Evolutionary conservation across 2,113 vertebrate genomes (phyloP), one percentile per base, ranked within the genome.

Genomic region (Engystomops pustulosus): DNA sequence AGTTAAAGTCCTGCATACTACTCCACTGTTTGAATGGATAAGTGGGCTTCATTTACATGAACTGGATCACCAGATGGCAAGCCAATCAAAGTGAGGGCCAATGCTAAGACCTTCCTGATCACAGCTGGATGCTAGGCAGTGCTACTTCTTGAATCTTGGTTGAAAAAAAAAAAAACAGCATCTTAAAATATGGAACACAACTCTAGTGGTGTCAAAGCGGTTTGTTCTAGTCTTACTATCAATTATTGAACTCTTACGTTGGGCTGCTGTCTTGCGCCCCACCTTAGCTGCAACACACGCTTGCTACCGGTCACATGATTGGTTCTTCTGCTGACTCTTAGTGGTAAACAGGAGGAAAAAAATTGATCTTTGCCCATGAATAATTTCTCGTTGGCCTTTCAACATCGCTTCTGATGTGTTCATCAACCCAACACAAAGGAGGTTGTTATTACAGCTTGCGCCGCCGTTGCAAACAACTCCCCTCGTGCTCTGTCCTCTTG

Each of bases 291-390:
- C 62, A 58, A 27, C 58, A 38, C 71, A 27, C 55, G 20, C 36
- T 69, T 27, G 74, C 53, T 78, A 25, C 6, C 45, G 69, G 47
- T 6, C 60, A 53, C 27, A 25, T 38, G 38, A 70, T 45, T 70
- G 75, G 62, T 30, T 58, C 45, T 27, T 23, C 34, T 12, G 45
- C 62, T 25, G 72, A 44, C 47, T 79, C 62, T 79, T 77, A 38
- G 34, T 45, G 45, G 74, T 79, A 84, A 84, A 78, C 58, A 84
- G 41, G 67, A 67, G 60, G 75, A 27, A 84, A 65, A 71, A 75
- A 83, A 84, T 84, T 84, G 71, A 84, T 84, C 72, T 77, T 84
- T 68, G 65, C 62, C 67, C 65, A 85, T 85, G 34, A 85, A 85
- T 85, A 79, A 85, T 85, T 85, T 79, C 60, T 70, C 36, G 27